Base-by-base conservation (phyloP, 64 coral and sea anemone species). In the Stylophora pistillata region DNA sequence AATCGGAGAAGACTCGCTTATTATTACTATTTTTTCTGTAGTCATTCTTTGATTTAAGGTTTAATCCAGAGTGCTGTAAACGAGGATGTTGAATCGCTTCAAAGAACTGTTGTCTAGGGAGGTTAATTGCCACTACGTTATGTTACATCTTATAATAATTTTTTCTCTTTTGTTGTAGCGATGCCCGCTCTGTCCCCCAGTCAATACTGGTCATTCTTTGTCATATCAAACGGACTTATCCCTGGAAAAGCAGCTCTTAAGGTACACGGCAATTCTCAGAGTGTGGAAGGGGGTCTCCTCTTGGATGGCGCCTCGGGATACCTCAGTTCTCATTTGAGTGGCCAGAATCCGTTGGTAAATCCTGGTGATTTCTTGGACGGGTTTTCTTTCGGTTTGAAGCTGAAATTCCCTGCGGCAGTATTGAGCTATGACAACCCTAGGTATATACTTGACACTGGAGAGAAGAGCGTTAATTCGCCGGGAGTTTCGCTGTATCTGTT, bases 401-500 rank as follows among this genome's bases (percentile, higher is more conserved):
- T 98, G 72, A 94, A 91, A 78, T 91, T 98, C 4, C 78, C 61
- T 17, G 63, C 64, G 30, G 71, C 74, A 1, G 78, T 97, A 12
- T 31, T 68, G 25, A 56, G 87, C 28, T 98, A 91, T 79, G 59
- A 84, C 55, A 76, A 68, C 33, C 71, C 85, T 14, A 91, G 68
- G 25, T 98, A 94, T 56, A 73, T 98, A 21, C 25, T 98, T 65
- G 95, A 98, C 33, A 98, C 87, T 30, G 95, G 95, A 0, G 91
- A 78, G 25, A 98, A 94, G 71, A 98, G 92, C 30, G 64, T 91
- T 18, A 88, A 80, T 25, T 90, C 89, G 9, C 92, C 88, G 11
- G 95, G 95, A 37, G 71, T 98, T n/a, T 98, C 95, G 59, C 72
- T 98, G 7, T 98, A 98, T 60, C 65, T 98, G 59, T 55, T 98